phyloP scores from a whole-genome alignment of 2,797 vertebrate genomes.

The Uromys caudimaculatus region DNA sequence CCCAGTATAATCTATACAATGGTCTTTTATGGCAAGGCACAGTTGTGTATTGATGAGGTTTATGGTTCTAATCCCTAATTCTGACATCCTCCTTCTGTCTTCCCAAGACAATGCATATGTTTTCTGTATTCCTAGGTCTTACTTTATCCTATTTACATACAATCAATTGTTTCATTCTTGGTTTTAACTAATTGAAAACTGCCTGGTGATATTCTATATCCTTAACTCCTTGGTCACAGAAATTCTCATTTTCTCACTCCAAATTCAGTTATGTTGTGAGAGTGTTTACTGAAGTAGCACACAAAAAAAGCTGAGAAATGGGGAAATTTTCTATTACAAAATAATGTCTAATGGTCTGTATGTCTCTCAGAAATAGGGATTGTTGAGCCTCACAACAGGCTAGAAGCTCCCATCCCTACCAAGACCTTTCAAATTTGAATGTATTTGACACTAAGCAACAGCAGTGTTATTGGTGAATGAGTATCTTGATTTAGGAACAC shows the following conservation, averaged over 20 bases:
- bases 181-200: background rate
- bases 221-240: background rate
- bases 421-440: background rate
- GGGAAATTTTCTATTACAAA: constrained; percentile 1
- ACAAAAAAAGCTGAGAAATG: background rate
- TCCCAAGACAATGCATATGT: background rate
- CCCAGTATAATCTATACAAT: too few species aligned
- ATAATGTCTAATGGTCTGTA: background rate
- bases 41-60: background rate
- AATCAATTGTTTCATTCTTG: background rate
- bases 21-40: background rate
- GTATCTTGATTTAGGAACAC: background rate
- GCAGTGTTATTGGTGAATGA: background rate
- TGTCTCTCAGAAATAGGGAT: background rate
- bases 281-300: background rate
- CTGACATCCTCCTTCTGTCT: background rate
- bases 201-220: background rate
- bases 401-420: background rate
- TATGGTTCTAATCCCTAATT: background rate
- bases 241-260: background rate
- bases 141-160: background rate
- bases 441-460: background rate
- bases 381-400: background rate
- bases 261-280: background rate
- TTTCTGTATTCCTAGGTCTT: background rate